These are phyloP conservation scores for Bufotes viridis DNA, from an alignment of 2,797 vertebrate genomes.

Conservation along the genomic window DNA sequence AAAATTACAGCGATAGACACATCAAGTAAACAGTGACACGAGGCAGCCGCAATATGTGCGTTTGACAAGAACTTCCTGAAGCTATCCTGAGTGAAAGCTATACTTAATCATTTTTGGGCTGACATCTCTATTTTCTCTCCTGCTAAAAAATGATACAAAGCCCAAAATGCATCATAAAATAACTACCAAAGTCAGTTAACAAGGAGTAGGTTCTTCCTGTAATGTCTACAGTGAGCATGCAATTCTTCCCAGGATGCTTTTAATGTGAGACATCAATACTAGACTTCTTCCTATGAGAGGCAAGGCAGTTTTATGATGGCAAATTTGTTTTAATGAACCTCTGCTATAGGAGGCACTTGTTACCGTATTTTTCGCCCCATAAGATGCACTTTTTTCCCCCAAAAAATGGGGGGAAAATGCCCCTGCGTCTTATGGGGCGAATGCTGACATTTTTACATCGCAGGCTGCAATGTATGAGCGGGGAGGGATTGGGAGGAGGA, in stretches of 20 bases:
- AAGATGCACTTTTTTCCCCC: too few species aligned
- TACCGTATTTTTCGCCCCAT: too few species aligned
- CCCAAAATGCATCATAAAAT: neutral
- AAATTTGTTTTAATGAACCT: neutral
- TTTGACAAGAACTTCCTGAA: slow-evolving; percentile 20
- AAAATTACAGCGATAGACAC: slow-evolving; percentile 42
- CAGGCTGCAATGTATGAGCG: too few species aligned
- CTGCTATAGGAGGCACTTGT: neutral
- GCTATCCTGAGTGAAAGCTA: neutral
- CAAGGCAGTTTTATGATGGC: neutral
- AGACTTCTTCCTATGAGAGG: neutral
- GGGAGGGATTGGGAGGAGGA: too few species aligned
- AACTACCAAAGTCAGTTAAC: neutral
- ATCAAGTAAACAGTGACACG: slow-evolving; percentile 36
- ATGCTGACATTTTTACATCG: too few species aligned
- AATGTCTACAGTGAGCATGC: neutral
- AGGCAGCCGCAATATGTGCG: slow-evolving; percentile 23
- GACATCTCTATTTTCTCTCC: slow-evolving; percentile 27
- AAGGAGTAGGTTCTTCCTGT: neutral
- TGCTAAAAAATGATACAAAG: neutral
- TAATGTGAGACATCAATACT: neutral
- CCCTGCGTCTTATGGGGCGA: too few species aligned
- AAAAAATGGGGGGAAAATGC: too few species aligned
- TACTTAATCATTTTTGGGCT: slow-evolving; percentile 38
- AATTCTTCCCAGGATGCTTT: neutral